A percentile compares a stretch with the other conserved stretches of the same genome.
Evolutionary conservation across 2,113 vertebrate genomes (phyloP).

Genomic region (Bos javanicus): DNA sequence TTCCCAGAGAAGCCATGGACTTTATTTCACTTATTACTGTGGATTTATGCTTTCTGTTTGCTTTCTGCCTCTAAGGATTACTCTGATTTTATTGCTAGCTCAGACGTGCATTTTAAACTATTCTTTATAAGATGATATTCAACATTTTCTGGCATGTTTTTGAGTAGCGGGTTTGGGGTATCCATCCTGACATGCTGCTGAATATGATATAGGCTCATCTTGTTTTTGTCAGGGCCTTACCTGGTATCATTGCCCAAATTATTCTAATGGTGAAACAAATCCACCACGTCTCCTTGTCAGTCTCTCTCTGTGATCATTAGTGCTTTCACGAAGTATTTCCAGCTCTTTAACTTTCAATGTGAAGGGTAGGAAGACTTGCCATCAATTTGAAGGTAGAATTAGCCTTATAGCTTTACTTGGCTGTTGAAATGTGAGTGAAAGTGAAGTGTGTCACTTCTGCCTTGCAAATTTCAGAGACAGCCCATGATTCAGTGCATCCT

Average conservation of each 20-base stretch:
- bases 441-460: background rate
- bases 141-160: background rate
- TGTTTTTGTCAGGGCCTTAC: background rate
- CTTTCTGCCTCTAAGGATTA: constrained; percentile 45
- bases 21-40: constrained; percentile 60
- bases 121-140: constrained; percentile 37
- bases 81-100: constrained; percentile 46
- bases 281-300: background rate
- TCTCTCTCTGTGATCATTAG: background rate
- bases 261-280: background rate
- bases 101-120: constrained; percentile 50
- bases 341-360: background rate
- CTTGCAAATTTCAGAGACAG: background rate
- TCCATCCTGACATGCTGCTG: background rate
- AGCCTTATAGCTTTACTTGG: background rate
- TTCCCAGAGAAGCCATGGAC: constrained; percentile 41
- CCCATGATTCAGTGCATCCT: background rate
- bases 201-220: background rate
- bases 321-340: background rate
- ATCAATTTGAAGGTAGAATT: background rate
- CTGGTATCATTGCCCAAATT: background rate
- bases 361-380: background rate
- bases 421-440: background rate
- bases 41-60: constrained; percentile 62
- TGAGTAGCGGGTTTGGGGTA: background rate